Evolutionary conservation across 2,113 vertebrate species (phyloP), one percentile per base, ranked within the genome.

Genomic region (Nannobrachium achirus): DNA sequence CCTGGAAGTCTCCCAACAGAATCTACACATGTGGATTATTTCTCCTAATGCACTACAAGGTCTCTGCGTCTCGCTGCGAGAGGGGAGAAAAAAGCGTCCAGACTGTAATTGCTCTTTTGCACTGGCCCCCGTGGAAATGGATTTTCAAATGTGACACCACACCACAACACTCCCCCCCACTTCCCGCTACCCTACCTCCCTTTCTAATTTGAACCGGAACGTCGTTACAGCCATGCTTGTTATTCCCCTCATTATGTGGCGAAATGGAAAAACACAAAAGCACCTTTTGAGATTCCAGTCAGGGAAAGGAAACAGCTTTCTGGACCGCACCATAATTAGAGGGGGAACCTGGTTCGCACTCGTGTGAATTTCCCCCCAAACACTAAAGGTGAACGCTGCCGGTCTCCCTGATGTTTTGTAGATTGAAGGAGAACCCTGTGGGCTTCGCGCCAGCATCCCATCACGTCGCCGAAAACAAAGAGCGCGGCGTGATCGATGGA

Each of bases 61-160:
- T 76, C 61, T 68, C 52, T 55, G 60, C 63, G 63, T 82, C 77
- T 82, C 80, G 62, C 46, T 69, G 48, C 56, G 7, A 70, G 49
- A 16, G 33, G 48, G 15, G 48, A 4, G 19, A 7, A 15, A 75
- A 71, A 62, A 49, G 41, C 25, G 41, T 74, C 68, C 46, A 33
- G 57, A 82, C 79, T 79, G 83, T 89, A 91, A 92, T 92, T 90
- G 88, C 76, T 88, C 88, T 88, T 87, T 84, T 86, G 70, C 83
- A 79, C 72, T 16, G 19, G 78, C 69, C 81, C 80, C 78, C 71
- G 84, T 83, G 51, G 90, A 91, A 91, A 91, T 88, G 84, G 81
- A 87, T 91, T 92, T 90, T 89, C 71, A 85, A 86, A 89, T 90
- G 84, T 64, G 72, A 86, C 65, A 63, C 80, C 61, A 64, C 51